Conservation (phyloP, 2,888 invertebrate species). For the Perizoma affinitatum region DNA sequence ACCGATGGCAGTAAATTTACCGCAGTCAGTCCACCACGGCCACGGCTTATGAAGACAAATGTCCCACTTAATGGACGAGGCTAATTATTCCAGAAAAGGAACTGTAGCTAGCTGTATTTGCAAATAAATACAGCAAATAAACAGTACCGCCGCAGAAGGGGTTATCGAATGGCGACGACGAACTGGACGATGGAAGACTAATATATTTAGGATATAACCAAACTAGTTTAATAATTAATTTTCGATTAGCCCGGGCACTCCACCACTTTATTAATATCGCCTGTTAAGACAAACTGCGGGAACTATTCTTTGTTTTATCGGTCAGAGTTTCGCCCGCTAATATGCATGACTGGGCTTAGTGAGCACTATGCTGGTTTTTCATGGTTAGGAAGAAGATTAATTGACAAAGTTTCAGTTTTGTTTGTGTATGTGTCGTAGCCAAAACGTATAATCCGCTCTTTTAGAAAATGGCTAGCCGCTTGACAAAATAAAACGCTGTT, state of each 20-base stretch:
- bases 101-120: slow-evolving; percentile 28
- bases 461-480: no score
- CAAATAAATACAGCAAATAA: slow-evolving; percentile 17
- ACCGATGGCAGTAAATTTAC: slow-evolving; percentile 29
- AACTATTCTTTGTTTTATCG: slow-evolving; percentile 12
- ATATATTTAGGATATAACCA: neutral
- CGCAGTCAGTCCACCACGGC: slow-evolving; percentile 20
- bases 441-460: no score
- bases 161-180: neutral
- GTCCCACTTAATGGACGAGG: slow-evolving; percentile 40
- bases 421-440: neutral
- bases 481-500: no score
- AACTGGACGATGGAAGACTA: no score
- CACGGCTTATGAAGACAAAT: slow-evolving; percentile 41
- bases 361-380: slow-evolving; percentile 13
- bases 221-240: slow-evolving; percentile 31
- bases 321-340: slow-evolving; percentile 3
- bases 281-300: slow-evolving; percentile 11
- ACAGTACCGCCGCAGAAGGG: neutral
- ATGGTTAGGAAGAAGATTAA: slow-evolving; percentile 5
- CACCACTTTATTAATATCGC: slow-evolving; percentile 34
- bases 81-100: slow-evolving; percentile 45
- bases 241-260: slow-evolving; percentile 33
- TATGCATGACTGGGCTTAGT: slow-evolving; percentile 5
- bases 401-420: slow-evolving; percentile 9